phyloP scores from a whole-genome alignment of 2,113 vertebrate genomes.

The Epinephelus cyanopodus region DNA sequence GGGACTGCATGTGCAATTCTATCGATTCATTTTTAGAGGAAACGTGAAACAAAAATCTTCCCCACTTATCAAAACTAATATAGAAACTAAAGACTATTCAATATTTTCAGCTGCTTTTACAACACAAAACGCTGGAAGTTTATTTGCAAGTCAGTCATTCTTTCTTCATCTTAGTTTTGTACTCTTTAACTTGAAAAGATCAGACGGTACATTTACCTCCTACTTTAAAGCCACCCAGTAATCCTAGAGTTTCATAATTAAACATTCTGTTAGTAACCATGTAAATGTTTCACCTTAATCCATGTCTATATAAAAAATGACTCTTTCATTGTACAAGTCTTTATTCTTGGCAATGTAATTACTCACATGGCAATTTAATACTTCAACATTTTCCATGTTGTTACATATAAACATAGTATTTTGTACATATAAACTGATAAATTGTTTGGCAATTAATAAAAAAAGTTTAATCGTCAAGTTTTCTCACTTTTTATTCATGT shows the following conservation, averaged over 20 bases:
- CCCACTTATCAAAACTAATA: no score
- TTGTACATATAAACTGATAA: neutral
- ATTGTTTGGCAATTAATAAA: neutral
- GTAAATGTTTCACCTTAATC: constrained; percentile 24
- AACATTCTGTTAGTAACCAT: constrained; percentile 15
- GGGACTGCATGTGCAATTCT: neutral
- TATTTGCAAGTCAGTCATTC: neutral
- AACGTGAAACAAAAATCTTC: neutral
- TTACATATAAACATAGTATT: neutral
- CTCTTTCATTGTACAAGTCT: neutral
- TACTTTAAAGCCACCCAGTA: neutral
- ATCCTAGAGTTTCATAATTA: constrained; percentile 37
- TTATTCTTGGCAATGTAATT: neutral
- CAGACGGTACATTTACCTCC: neutral
- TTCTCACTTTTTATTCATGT: neutral
- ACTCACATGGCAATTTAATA: neutral
- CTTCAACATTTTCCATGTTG: neutral
- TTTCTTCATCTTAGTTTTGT: neutral
- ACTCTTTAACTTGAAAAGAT: constrained; percentile 46
- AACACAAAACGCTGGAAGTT: neutral
- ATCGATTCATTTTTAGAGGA: neutral
- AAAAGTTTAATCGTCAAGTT: neutral
- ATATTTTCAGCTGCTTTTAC: no score
- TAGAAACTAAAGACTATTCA: no score
- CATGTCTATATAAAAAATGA: constrained; percentile 3